Evolutionary conservation across 2,113 vertebrate species (phyloP), one percentile per base, ranked within the genome.

Genomic region (Morone chrysops): DNA sequence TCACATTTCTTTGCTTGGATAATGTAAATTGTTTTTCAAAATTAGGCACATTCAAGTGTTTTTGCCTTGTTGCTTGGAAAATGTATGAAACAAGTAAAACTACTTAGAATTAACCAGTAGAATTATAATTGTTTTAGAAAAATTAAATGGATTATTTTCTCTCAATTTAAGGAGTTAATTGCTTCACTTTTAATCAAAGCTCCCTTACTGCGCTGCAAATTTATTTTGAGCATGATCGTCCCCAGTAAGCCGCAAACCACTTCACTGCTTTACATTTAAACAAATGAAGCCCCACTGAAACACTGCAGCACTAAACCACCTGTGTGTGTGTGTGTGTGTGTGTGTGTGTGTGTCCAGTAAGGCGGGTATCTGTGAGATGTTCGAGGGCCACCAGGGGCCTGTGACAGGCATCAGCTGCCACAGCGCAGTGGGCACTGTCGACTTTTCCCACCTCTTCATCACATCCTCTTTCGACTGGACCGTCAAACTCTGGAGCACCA

Each of bases 391-490:
- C 89, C 97, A 99, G 93, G 98, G 98, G 56, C 98, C 98, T 0
- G 97, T 99, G 80, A 99, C 98, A 0, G 98, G 98, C 91, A 96
- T 99, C 94, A 98, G 97, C 71, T 99, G 98, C 87, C 98, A 99
- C 93, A 96, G 96, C 90, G 98, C 98, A 0, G 96, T 98, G 88
- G 98, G 98, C 45, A 96, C 97, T 0, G 94, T 99, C 1, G 98
- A 99, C 91, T 99, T 99, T 79, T 99, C 98, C 50, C 98, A 99
- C 93, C 96, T 99, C 70, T 99, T 99, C 87, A 96, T 98, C 88
- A 98, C 98, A 1, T 99, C 98, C 0, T 99, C 98, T 3, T 99
- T 99, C 80, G 98, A 99, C 95, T 99, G 98, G 98, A 99, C 98
- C 10, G 95, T 99, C 90, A 99, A 99, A 89, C 90, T 99, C 76